Evolutionary conservation across 2,113 vertebrate species (phyloP).

Genomic region (Athene cunicularia): DNA sequence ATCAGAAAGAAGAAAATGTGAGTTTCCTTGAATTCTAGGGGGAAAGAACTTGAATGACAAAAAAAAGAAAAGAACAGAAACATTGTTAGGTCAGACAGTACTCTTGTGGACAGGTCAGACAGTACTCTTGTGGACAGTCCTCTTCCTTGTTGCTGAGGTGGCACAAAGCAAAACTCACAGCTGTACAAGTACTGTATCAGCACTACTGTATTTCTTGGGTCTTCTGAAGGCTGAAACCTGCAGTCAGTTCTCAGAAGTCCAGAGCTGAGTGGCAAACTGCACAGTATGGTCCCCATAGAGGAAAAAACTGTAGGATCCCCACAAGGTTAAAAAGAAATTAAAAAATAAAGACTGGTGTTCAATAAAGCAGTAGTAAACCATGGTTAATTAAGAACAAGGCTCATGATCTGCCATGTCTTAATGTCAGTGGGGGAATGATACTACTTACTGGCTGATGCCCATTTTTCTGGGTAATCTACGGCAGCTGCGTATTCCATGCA

Average conservation of each 20-base stretch:
- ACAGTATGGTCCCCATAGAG: not conserved
- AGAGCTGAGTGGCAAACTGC: not conserved
- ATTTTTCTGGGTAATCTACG: not conserved
- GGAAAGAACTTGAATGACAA: slow-evolving; percentile 5
- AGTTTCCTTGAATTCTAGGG: slow-evolving; percentile 31
- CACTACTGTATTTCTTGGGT: not conserved
- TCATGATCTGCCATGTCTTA: not conserved
- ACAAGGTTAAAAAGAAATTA: not conserved
- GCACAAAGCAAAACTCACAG: not conserved
- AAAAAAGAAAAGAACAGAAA: not conserved
- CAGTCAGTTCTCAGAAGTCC: not conserved
- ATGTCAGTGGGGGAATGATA: not conserved
- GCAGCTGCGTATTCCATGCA: not conserved
- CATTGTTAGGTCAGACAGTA: not conserved
- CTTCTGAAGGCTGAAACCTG: not conserved
- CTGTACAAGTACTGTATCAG: not conserved
- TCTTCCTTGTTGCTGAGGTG: not conserved
- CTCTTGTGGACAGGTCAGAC: not conserved
- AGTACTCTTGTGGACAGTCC: not conserved
- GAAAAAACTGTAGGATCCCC: not conserved
- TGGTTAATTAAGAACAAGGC: not conserved
- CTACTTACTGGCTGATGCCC: not conserved
- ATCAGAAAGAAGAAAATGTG: slow-evolving; percentile 15
- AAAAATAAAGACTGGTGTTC: not conserved
- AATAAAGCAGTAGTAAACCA: not conserved